A percentile compares a stretch with the other conserved stretches of the same genome.
Evolutionary conservation across 1,140 invertebrate genomes (phyloP).

Genomic region (Brachionus asplanchnoidis): DNA sequence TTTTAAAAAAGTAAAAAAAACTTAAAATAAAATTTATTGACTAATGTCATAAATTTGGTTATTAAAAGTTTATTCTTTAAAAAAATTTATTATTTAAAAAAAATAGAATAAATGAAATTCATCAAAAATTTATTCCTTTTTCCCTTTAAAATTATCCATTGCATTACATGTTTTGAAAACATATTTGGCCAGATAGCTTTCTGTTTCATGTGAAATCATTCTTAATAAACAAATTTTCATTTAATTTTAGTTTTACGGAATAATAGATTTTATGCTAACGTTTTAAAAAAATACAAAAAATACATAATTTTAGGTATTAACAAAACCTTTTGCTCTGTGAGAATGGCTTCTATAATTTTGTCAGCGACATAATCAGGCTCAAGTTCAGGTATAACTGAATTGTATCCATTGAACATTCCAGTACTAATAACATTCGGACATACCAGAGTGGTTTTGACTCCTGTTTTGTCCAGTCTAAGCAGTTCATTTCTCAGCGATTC

Average conservation of each 20-base stretch:
- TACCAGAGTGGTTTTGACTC: constrained; percentile 78
- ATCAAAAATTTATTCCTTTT: not conserved
- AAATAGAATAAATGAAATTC: not conserved
- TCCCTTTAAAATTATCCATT: constrained; percentile 24
- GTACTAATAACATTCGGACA: constrained; percentile 92
- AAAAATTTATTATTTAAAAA: no score
- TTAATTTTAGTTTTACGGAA: no score
- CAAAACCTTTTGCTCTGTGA: constrained; percentile 71
- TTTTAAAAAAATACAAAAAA: constrained; percentile 59
- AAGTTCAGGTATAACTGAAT: constrained; percentile 66
- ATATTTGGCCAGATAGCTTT: constrained; percentile 29
- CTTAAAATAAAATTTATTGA: no score
- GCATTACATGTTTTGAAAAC: not conserved
- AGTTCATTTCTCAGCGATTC: constrained; percentile 60
- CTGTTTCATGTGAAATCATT: constrained; percentile 14
- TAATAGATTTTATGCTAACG: constrained; percentile 46
- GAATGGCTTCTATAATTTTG: constrained; percentile 72
- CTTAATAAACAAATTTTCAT: not conserved
- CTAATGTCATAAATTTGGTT: no score
- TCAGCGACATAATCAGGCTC: constrained; percentile 79
- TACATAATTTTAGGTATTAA: constrained; percentile 72
- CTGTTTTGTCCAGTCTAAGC: constrained; percentile 49
- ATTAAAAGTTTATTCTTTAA: no score
- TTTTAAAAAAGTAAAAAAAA: no score
- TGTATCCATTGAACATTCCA: constrained; percentile 79